Evolutionary conservation across 2,797 vertebrate genomes (phyloP).

Genomic region (Xiphophorus birchmanni): DNA sequence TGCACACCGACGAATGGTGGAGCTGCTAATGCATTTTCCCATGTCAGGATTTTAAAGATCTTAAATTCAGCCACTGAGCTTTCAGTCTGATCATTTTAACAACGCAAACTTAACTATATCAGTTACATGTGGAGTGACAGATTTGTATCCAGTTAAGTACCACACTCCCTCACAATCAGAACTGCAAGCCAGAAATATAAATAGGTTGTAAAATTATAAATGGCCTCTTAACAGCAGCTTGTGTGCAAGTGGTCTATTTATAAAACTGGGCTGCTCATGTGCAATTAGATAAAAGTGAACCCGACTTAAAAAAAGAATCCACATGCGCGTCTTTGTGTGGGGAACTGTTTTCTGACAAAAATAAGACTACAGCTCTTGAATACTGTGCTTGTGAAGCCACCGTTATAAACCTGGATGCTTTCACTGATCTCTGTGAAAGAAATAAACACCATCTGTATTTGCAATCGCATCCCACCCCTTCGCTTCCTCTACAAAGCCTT

Average conservation of each 20-base stretch:
- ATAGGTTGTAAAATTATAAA: conserved; percentile 76
- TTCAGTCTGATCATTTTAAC: conserved; percentile 39
- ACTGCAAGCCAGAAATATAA: conserved; percentile 72
- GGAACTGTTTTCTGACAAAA: conserved; percentile 34
- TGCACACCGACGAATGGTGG: conserved; percentile 33
- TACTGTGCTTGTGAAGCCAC: conserved; percentile 19
- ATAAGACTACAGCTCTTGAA: conserved; percentile 24
- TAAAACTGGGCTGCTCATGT: conserved; percentile 60
- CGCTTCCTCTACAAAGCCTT: conserved; percentile 52
- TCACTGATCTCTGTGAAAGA: conserved; percentile 44
- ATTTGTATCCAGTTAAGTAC: conserved; percentile 35
- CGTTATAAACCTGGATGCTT: conserved; percentile 23
- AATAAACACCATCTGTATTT: conserved; percentile 47
- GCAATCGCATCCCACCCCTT: conserved; percentile 22
- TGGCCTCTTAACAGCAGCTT: conserved; percentile 58
- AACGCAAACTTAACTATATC: conserved; percentile 56
- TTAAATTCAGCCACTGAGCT: conserved; percentile 43
- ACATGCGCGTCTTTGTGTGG: conserved; percentile 21
- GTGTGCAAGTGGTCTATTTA: conserved; percentile 66
- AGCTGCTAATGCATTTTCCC: conserved; percentile 41
- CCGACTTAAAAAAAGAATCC: conserved; percentile 47
- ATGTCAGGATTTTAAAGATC: conserved; percentile 40
- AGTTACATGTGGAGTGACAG: conserved; percentile 39
- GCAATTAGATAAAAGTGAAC: conserved; percentile 54
- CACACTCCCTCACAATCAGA: conserved; percentile 57